Conservation (phyloP, 2,888 invertebrate species). For the Drosophila imparisetae region DNA sequence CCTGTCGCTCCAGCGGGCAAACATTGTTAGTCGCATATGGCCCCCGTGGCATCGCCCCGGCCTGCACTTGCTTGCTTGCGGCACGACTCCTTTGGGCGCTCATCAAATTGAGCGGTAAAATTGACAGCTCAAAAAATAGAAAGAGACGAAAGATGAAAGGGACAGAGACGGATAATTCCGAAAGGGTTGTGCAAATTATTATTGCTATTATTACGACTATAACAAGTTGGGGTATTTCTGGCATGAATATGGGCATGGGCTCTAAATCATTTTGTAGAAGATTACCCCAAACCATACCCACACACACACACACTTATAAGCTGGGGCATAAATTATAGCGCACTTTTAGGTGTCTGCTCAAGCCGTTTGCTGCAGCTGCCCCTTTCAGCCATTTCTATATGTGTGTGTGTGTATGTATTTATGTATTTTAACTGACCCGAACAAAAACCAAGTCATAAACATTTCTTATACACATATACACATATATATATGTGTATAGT, state of each 20-base stretch:
- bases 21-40: constrained; percentile 8
- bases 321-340: constrained; percentile 50
- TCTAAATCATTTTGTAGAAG: constrained; percentile 63
- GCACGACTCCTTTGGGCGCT: neutral
- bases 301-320: neutral
- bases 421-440: constrained; percentile 45
- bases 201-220: constrained; percentile 71
- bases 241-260: constrained; percentile 9
- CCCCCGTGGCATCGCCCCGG: neutral
- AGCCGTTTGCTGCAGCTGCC: constrained; percentile 39
- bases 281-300: constrained; percentile 35
- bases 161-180: constrained; percentile 3
- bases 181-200: constrained; percentile 77
- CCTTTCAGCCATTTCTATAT: constrained; percentile 12
- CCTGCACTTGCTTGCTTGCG: neutral
- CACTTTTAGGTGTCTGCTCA: constrained; percentile 50
- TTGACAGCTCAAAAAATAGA: constrained; percentile 34
- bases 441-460: constrained; percentile 28
- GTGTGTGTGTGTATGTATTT: neutral
- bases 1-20: constrained; percentile 11
- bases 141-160: neutral
- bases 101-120: constrained; percentile 73
- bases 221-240: constrained; percentile 46
- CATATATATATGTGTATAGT: neutral
- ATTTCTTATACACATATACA: neutral